Percentiles rank a stretch among this genome's conserved stretches.
phyloP scores from a whole-genome alignment of 2,113 vertebrate species.

The Serilophus lunatus region DNA sequence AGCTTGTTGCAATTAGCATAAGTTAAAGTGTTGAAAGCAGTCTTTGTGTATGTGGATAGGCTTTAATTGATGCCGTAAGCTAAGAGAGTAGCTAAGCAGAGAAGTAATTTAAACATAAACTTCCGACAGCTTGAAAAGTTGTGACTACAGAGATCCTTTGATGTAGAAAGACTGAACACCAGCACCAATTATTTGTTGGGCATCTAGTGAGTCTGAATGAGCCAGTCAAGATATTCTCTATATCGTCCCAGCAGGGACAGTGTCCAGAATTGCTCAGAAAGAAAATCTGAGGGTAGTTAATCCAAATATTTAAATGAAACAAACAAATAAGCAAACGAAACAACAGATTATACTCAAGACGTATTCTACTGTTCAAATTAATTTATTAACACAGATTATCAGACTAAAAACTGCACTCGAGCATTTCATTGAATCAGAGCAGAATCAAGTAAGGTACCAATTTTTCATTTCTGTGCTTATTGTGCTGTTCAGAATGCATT shows the following conservation, averaged over 20 bases:
- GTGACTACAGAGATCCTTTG: background rate
- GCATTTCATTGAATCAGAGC: background rate
- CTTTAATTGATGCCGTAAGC: background rate
- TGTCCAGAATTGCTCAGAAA: background rate
- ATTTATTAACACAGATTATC: background rate
- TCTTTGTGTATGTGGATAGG: background rate
- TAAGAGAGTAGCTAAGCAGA: background rate
- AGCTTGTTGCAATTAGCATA: background rate
- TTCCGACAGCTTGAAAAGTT: background rate
- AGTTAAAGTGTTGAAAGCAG: background rate
- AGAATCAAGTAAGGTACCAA: background rate
- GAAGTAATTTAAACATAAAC: background rate
- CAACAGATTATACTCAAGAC: background rate
- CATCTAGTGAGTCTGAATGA: background rate
- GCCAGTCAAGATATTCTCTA: background rate
- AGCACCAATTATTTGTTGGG: background rate
- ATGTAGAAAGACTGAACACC: background rate
- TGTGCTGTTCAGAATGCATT: background rate
- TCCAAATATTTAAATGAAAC: background rate
- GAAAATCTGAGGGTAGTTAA: background rate
- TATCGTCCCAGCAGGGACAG: background rate
- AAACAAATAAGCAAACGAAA: background rate
- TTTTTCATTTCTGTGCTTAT: background rate
- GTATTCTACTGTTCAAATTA: background rate
- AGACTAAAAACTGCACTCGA: background rate